These are phyloP conservation scores for Eulemur rubriventer DNA, from an alignment of 2,797 vertebrate genomes.

Conservation along the genomic window DNA sequence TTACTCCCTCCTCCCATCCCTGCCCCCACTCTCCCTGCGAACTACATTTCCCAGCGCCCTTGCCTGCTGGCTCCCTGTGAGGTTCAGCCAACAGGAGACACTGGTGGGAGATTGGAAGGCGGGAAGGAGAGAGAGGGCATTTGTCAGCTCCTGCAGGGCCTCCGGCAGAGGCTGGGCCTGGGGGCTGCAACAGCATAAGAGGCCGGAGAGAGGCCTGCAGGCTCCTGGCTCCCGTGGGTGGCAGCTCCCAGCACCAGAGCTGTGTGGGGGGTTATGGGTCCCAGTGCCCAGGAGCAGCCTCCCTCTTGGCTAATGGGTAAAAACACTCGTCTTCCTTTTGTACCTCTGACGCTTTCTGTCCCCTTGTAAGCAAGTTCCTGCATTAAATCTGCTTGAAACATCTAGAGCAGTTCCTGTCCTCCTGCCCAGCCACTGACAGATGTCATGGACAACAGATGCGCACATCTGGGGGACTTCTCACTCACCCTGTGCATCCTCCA, in stretches of 20 bases:
- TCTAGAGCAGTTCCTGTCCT: not conserved
- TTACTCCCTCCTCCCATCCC: not conserved
- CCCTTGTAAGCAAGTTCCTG: not conserved
- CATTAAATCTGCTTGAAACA: not conserved
- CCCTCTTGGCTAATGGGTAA: not conserved
- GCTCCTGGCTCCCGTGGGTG: not conserved
- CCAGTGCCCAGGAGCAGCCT: not conserved
- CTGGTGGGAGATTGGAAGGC: not conserved
- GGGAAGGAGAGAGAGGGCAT: not conserved
- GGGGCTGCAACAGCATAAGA: not conserved
- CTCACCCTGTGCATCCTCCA: not conserved
- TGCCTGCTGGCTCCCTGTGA: not conserved
- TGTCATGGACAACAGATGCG: accelerated
- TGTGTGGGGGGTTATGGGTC: not conserved
- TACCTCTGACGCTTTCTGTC: not conserved
- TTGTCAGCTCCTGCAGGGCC: not conserved
- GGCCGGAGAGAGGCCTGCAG: not conserved
- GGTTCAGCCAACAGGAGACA: not conserved
- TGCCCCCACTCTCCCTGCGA: not conserved
- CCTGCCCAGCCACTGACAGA: not conserved
- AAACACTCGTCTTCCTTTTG: not conserved
- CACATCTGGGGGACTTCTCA: not conserved
- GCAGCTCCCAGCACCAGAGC: not conserved
- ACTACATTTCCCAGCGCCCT: constrained; percentile 55
- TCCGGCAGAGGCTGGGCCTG: not conserved